These are phyloP conservation scores for Gavialis gangeticus DNA, from an alignment of 2,113 vertebrate genomes.

Conservation along the genomic window DNA sequence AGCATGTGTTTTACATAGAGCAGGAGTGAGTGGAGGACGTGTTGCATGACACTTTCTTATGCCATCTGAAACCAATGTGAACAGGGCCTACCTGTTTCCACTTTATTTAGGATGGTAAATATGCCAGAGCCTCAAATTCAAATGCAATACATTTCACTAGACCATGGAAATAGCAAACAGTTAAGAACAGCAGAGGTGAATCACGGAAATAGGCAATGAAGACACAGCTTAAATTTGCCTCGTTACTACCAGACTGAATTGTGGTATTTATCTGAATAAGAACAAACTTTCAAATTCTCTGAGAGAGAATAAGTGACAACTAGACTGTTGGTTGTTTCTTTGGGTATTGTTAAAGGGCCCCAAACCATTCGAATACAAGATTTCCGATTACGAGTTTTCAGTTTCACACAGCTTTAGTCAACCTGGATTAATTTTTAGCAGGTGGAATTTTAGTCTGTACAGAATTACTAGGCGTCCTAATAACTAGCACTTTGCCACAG, in stretches of 20 bases:
- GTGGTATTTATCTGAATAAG: background rate
- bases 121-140: background rate
- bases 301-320: background rate
- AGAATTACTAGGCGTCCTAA: background rate
- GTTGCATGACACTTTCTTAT: too few relatives aligned
- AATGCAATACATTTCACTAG: background rate
- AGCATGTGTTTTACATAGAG: too few relatives aligned
- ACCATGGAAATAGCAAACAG: background rate
- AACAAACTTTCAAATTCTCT: background rate
- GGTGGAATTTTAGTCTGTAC: background rate
- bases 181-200: background rate
- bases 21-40: too few relatives aligned
- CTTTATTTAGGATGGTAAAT: background rate
- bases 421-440: background rate
- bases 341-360: background rate
- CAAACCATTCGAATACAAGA: background rate
- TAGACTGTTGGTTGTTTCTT: background rate
- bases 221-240: background rate
- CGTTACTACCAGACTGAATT: too few relatives aligned
- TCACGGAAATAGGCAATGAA: background rate
- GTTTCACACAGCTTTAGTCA: background rate
- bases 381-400: background rate
- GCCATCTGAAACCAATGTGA: too few relatives aligned
- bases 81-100: background rate
- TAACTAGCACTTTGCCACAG: background rate